Conservation (phyloP, 1,140 invertebrate genomes). For the Frieseomelitta varia region DNA sequence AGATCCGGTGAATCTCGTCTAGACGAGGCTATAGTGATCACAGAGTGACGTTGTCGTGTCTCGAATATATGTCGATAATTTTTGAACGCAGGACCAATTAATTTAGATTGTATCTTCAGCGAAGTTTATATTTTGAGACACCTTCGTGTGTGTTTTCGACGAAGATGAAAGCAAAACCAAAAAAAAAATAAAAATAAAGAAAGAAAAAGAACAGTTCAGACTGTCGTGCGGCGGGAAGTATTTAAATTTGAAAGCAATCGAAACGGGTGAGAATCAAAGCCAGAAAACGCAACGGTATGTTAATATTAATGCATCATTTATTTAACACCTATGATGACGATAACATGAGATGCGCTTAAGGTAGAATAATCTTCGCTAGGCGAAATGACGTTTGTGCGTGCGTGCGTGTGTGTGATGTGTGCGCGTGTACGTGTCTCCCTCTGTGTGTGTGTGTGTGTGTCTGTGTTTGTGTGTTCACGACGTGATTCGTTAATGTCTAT, state of each 20-base stretch:
- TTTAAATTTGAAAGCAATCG: neutral
- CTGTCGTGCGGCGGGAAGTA: neutral
- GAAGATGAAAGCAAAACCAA: no score
- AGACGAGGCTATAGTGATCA: no score
- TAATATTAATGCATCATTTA: slow-evolving; percentile 69
- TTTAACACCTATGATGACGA: slow-evolving; percentile 68
- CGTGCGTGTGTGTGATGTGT: neutral
- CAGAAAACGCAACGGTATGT: slow-evolving; percentile 18
- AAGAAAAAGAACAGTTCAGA: neutral
- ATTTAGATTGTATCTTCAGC: no score
- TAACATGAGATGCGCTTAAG: slow-evolving; percentile 65
- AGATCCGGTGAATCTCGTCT: no score
- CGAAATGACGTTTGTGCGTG: slow-evolving; percentile 31
- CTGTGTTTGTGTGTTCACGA: neutral
- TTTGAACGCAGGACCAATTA: neutral
- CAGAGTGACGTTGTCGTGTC: no score
- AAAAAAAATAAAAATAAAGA: no score
- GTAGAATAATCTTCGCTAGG: slow-evolving; percentile 48
- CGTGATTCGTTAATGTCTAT: neutral
- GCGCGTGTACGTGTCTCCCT: neutral
- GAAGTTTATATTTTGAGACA: no score
- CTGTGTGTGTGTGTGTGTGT: neutral
- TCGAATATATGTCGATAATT: no score
- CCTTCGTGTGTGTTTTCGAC: no score
- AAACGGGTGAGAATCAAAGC: slow-evolving; percentile 26